Evolutionary conservation across 2,888 invertebrate genomes (phyloP).

Genomic region (Perizoma flavofasciatum): DNA sequence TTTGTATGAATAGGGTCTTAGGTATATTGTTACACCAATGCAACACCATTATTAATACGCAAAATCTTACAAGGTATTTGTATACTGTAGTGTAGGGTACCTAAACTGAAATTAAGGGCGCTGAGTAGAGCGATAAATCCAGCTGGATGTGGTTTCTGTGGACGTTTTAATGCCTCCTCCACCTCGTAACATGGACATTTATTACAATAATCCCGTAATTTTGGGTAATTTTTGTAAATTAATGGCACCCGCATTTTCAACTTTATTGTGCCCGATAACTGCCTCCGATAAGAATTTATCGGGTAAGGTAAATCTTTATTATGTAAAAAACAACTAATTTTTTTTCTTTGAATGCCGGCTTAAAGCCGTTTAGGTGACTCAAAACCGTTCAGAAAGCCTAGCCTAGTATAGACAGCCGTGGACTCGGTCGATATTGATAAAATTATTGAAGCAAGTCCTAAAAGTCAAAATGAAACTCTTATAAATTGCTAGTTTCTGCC

Average conservation of each 20-base stretch:
- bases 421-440: too few relatives aligned
- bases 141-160: slow-evolving; percentile 40
- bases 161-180: slow-evolving; percentile 54
- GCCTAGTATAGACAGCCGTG: too few relatives aligned
- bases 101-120: slow-evolving; percentile 31
- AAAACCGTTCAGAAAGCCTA: too few relatives aligned
- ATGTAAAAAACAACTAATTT: slow-evolving; percentile 4
- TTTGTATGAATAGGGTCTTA: too few relatives aligned
- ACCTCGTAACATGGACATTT: slow-evolving; percentile 53
- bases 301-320: slow-evolving; percentile 2
- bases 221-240: slow-evolving; percentile 49
- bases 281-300: slow-evolving; percentile 21
- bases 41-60: too few relatives aligned
- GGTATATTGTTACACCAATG: too few relatives aligned
- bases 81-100: background rate
- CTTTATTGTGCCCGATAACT: slow-evolving; percentile 14
- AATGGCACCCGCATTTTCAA: slow-evolving; percentile 33
- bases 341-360: background rate
- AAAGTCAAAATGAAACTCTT: too few relatives aligned
- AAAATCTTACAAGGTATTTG: background rate
- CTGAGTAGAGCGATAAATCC: slow-evolving; percentile 50
- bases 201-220: slow-evolving; percentile 57
- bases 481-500: too few relatives aligned
- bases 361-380: too few relatives aligned
- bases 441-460: too few relatives aligned